Evolutionary conservation across 1,140 invertebrate genomes (phyloP).

Genomic region (Phymastichus coffea): DNA sequence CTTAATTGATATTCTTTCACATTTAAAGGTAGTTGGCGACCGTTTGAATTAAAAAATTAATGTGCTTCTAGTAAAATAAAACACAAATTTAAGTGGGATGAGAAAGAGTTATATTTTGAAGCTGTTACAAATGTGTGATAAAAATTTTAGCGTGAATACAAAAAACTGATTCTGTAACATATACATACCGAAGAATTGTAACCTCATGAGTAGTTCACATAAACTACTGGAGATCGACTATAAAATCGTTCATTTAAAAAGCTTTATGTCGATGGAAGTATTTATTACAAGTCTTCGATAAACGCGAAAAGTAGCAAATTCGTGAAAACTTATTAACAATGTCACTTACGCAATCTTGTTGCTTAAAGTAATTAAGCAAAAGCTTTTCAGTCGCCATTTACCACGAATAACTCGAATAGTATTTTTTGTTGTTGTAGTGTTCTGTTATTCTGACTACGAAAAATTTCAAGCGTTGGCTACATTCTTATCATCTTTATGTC

Average conservation of each 20-base stretch:
- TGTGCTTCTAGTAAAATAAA: too few relatives aligned
- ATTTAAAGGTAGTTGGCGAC: too few relatives aligned
- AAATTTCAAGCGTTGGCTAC: slow-evolving; percentile 12
- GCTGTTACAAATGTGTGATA: neutral
- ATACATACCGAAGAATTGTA: neutral
- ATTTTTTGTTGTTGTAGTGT: slow-evolving; percentile 8
- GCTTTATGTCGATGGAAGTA: too few relatives aligned
- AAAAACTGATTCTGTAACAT: neutral
- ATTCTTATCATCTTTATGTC: slow-evolving; percentile 21
- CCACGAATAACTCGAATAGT: neutral
- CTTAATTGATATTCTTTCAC: too few relatives aligned
- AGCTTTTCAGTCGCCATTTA: slow-evolving; percentile 19
- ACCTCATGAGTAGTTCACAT: neutral
- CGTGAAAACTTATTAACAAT: neutral
- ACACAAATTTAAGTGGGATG: neutral
- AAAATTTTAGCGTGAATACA: neutral
- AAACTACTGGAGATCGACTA: too few relatives aligned
- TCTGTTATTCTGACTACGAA: slow-evolving; percentile 7
- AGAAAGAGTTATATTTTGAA: slow-evolving; percentile 7
- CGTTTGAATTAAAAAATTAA: too few relatives aligned
- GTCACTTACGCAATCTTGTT: neutral
- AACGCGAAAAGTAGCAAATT: neutral
- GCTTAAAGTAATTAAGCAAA: neutral
- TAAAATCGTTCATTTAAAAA: too few relatives aligned
- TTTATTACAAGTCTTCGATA: slow-evolving; percentile 1